Evolutionary conservation across 1,140 invertebrate species (phyloP).

Genomic region (Ceratitis capitata): DNA sequence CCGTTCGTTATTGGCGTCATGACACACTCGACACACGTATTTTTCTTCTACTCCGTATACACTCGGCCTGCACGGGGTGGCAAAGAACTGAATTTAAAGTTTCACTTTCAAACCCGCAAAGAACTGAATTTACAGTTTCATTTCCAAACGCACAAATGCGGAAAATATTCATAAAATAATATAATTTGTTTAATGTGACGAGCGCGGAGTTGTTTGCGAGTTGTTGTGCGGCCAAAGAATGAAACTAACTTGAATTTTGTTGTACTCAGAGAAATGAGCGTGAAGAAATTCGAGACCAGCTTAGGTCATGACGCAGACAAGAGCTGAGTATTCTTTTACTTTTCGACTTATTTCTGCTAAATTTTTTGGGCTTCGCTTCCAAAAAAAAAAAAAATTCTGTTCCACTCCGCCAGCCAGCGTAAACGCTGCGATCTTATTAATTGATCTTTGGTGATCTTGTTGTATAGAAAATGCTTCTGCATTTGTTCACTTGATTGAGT

Average conservation of each 20-base stretch:
- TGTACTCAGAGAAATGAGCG: too few relatives aligned
- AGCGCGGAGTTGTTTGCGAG: neutral
- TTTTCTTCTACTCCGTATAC: too few relatives aligned
- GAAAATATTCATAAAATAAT: neutral
- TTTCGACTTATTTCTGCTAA: neutral
- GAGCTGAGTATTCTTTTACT: neutral
- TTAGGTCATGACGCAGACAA: too few relatives aligned
- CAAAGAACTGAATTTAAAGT: constrained; percentile 5
- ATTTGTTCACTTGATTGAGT: neutral
- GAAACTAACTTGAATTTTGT: too few relatives aligned
- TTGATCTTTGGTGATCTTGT: constrained; percentile 25
- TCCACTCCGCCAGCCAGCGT: neutral
- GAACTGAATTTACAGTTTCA: constrained; percentile 18
- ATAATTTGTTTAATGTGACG: neutral
- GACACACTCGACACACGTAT: too few relatives aligned
- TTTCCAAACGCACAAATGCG: neutral
- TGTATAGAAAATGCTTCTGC: neutral
- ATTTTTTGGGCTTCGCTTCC: too few relatives aligned
- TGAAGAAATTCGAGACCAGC: too few relatives aligned
- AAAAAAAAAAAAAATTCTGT: too few relatives aligned
- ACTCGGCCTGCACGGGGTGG: too few relatives aligned
- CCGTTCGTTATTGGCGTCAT: too few relatives aligned
- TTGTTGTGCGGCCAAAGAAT: neutral
- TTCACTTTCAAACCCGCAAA: constrained; percentile 2
- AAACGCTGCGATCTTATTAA: neutral